Evolutionary conservation across 2,113 vertebrate species (phyloP).

Genomic region (Heterotis niloticus): DNA sequence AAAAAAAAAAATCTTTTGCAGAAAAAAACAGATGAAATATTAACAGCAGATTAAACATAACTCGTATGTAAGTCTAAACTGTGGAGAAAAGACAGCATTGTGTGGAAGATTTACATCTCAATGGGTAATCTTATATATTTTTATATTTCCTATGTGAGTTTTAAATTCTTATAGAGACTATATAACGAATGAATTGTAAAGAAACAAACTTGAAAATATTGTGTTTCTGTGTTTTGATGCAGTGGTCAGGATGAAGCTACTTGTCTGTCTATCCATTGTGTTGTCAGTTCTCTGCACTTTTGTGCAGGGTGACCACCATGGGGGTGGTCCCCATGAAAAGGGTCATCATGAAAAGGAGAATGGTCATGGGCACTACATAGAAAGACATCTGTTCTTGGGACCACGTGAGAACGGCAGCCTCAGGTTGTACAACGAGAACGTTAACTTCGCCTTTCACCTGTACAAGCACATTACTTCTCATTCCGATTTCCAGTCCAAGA

Average conservation of each 20-base stretch:
- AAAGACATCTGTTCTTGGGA: no score
- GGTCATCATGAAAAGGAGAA: no score
- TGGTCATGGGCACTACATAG: no score
- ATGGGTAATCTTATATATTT: slow-evolving; percentile 9
- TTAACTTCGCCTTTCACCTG: slow-evolving; percentile 60
- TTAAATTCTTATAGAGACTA: not conserved
- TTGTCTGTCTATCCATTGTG: slow-evolving; percentile 14
- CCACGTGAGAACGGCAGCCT: slow-evolving; percentile 12
- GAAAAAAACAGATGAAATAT: not conserved
- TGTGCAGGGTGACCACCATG: slow-evolving; percentile 18
- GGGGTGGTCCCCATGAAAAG: no score
- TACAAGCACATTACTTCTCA: slow-evolving; percentile 57
- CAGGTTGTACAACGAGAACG: slow-evolving; percentile 51
- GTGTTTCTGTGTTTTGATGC: not conserved
- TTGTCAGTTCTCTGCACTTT: slow-evolving; percentile 11
- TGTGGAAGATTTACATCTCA: not conserved
- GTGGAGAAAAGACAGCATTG: no score
- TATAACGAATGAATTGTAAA: not conserved
- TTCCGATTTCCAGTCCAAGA: slow-evolving; percentile 47
- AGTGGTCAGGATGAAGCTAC: slow-evolving; percentile 19
- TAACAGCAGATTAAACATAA: not conserved
- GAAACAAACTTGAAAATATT: no score
- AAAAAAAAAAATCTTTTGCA: no score
- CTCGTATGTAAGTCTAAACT: not conserved
- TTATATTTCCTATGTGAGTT: not conserved